Percentiles rank a stretch among this genome's conserved stretches.
phyloP scores from a whole-genome alignment of 2,113 vertebrate genomes.

The Passer domesticus region DNA sequence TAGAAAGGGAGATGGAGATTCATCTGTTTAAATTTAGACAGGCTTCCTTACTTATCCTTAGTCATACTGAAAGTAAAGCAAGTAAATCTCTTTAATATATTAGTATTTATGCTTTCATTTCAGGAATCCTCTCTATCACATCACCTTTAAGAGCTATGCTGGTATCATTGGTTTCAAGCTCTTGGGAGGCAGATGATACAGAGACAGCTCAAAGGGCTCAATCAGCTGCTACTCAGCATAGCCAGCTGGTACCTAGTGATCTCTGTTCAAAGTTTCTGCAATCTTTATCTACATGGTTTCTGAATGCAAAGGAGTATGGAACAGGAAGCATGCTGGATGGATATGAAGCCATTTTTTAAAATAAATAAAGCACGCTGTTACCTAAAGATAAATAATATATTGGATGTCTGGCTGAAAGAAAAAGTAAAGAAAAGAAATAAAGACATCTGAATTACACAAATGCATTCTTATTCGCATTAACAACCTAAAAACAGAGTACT shows the following conservation, averaged over 20 bases:
- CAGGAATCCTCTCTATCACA: constrained; percentile 19
- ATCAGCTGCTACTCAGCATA: background rate
- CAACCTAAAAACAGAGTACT: background rate
- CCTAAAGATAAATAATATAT: background rate
- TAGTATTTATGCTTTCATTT: constrained; percentile 27
- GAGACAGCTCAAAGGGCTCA: background rate
- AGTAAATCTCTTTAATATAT: constrained; percentile 53
- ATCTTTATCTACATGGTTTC: background rate
- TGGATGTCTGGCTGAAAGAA: background rate
- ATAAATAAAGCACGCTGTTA: background rate
- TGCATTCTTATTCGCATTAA: background rate
- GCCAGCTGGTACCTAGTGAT: background rate
- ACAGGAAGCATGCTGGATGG: background rate
- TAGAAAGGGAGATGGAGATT: constrained; percentile 7
- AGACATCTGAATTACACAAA: background rate
- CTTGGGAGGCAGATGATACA: background rate
- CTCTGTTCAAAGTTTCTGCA: background rate
- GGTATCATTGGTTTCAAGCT: background rate
- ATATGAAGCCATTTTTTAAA: background rate
- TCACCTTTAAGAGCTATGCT: background rate
- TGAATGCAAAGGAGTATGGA: background rate
- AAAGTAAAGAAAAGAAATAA: background rate
- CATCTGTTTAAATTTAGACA: constrained; percentile 53
- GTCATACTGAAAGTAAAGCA: constrained; percentile 21
- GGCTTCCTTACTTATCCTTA: constrained; percentile 47